A percentile compares a stretch with the other conserved stretches of the same genome.
phyloP scores from a whole-genome alignment of 2,888 invertebrate genomes.

The Leptopilina syphax region DNA sequence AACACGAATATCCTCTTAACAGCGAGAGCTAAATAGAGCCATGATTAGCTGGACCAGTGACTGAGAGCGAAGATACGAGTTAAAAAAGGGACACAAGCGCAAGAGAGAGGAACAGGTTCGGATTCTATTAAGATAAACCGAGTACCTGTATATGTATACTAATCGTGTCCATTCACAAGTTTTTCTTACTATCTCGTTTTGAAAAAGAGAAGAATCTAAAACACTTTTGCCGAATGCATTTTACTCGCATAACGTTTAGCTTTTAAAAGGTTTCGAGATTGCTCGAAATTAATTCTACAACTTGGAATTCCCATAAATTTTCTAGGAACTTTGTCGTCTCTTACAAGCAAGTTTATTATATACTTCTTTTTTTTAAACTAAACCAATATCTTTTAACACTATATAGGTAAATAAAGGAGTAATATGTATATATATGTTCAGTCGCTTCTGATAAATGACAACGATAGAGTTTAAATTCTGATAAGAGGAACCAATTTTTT shows the following conservation, averaged over 20 bases:
- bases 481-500: constrained; percentile 6
- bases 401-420: constrained; percentile 1
- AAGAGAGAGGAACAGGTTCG: constrained; percentile 40
- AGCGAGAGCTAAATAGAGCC: constrained; percentile 75
- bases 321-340: background rate
- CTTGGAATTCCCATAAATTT: constrained; percentile 30
- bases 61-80: background rate
- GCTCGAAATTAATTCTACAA: constrained; percentile 32
- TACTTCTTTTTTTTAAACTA: background rate
- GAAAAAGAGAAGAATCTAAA: constrained; percentile 32
- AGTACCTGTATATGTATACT: constrained; percentile 55
- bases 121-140: constrained; percentile 57
- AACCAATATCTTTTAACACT: background rate
- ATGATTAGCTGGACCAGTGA: constrained; percentile 55
- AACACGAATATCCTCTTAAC: constrained; percentile 77
- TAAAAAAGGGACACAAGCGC: background rate
- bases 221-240: constrained; percentile 35
- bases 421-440: background rate
- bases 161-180: constrained; percentile 54
- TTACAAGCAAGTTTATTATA: constrained; percentile 6
- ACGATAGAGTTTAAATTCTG: constrained; percentile 7
- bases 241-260: constrained; percentile 38
- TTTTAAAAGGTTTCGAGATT: constrained; percentile 38
- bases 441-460: constrained; percentile 3
- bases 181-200: constrained; percentile 34